These are phyloP conservation scores for Megamerina dolium DNA, from an alignment of 2,888 invertebrate species.

Conservation along the genomic window DNA sequence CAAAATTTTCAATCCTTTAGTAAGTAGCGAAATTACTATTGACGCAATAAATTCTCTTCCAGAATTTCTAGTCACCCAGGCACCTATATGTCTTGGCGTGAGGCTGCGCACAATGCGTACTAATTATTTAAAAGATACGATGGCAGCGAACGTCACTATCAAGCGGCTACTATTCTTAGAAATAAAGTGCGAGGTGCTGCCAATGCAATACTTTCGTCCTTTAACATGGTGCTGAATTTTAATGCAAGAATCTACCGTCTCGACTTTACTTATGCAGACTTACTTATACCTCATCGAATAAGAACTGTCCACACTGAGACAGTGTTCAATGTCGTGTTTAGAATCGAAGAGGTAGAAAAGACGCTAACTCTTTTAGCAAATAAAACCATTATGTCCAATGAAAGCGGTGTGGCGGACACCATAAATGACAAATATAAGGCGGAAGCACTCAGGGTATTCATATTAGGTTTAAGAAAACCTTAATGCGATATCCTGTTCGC, in stretches of 20 bases:
- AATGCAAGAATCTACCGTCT: conserved; percentile 15
- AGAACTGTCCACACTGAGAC: conserved; percentile 18
- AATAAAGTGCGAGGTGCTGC: conserved; percentile 10
- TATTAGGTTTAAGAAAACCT: too few relatives aligned
- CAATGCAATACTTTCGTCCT: conserved; percentile 13
- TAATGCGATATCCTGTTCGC: too few relatives aligned
- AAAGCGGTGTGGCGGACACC: conserved; percentile 14
- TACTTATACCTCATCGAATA: conserved; percentile 19
- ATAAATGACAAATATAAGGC: too few relatives aligned
- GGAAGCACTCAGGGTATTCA: conserved; percentile 15
- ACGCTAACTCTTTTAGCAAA: conserved; percentile 20
- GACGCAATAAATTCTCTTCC: not conserved
- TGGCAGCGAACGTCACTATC: conserved; percentile 8
- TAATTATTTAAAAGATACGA: conserved; percentile 3
- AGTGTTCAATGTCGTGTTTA: conserved; percentile 15
- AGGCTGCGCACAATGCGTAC: too few relatives aligned
- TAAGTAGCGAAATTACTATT: not conserved
- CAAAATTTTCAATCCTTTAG: not conserved
- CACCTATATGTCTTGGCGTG: not conserved
- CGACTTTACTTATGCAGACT: conserved; percentile 21
- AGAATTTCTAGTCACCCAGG: not conserved
- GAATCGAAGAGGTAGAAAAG: conserved; percentile 16
- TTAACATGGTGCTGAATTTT: conserved; percentile 18
- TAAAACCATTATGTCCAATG: conserved; percentile 21
- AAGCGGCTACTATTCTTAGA: conserved; percentile 14